Conservation (phyloP, 1,140 invertebrate species). For the Drosophila biarmipes region DNA sequence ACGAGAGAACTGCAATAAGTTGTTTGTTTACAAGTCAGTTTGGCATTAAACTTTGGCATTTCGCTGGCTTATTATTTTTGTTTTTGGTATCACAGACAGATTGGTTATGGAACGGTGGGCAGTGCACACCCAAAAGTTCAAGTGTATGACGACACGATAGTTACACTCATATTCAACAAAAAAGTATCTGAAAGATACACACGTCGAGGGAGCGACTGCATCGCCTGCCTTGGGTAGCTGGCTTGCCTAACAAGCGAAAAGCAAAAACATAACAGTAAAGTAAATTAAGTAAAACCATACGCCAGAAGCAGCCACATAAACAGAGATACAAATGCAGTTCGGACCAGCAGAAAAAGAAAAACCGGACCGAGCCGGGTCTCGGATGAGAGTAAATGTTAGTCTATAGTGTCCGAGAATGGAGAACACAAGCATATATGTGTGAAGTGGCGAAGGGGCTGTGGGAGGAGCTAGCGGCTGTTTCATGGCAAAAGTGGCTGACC, state of each 20-base stretch:
- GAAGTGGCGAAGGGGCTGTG: background rate
- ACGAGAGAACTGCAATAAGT: slow-evolving; percentile 26
- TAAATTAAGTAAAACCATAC: slow-evolving; percentile 79
- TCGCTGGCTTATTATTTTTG: slow-evolving; percentile 23
- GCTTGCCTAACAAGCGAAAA: slow-evolving; percentile 76
- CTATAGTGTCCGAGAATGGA: slow-evolving; percentile 67
- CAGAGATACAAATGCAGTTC: slow-evolving; percentile 47
- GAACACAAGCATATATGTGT: slow-evolving; percentile 23
- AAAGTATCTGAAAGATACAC: slow-evolving; percentile 67
- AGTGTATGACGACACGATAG: slow-evolving; percentile 42
- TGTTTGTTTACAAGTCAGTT: slow-evolving; percentile 43
- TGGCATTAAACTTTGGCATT: slow-evolving; percentile 77
- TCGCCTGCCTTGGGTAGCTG: slow-evolving; percentile 34
- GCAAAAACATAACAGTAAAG: slow-evolving; percentile 80
- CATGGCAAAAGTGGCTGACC: slow-evolving; percentile 71
- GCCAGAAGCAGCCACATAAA: slow-evolving; percentile 28
- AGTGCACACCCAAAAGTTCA: slow-evolving; percentile 64
- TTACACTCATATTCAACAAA: slow-evolving; percentile 45
- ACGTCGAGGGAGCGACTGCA: slow-evolving; percentile 45
- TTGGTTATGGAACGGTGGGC: slow-evolving; percentile 65
- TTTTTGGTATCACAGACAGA: slow-evolving; percentile 35
- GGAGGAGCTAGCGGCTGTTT: slow-evolving; percentile 19
- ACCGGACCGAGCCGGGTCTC: slow-evolving; percentile 59
- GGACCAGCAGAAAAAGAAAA: slow-evolving; percentile 43
- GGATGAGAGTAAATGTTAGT: slow-evolving; percentile 71